Conservation (phyloP, 2,888 invertebrate species). For the Callimorpha dominula region DNA sequence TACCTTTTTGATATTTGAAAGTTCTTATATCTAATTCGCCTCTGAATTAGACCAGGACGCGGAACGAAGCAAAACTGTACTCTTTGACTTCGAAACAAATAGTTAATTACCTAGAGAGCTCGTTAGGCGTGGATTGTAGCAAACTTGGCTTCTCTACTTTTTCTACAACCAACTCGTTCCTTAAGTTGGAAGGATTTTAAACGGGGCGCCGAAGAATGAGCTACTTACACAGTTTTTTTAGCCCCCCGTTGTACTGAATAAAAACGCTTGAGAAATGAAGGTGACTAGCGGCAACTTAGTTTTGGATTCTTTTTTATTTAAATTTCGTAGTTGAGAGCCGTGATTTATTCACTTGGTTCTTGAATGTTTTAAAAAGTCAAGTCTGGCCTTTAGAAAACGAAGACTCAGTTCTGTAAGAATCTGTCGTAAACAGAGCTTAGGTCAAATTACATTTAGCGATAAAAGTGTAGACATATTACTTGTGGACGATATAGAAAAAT, state of each 20-base stretch:
- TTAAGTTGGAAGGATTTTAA: conserved; percentile 49
- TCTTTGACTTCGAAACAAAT: conserved; percentile 83
- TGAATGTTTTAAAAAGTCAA: background rate
- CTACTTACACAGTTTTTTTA: conserved; percentile 46
- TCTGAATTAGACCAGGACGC: conserved; percentile 37
- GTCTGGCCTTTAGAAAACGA: background rate
- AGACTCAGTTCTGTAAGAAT: background rate
- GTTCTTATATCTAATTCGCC: conserved; percentile 20
- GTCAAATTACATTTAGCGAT: background rate
- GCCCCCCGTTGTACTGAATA: conserved; percentile 34
- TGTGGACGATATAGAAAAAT: background rate
- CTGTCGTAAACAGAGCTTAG: background rate
- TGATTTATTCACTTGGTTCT: conserved; percentile 14
- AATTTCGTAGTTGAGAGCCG: conserved; percentile 5
- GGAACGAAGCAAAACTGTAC: conserved; percentile 65
- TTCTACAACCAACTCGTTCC: conserved; percentile 48
- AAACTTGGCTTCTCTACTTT: conserved; percentile 58
- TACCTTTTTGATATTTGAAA: no score
- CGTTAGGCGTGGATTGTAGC: conserved; percentile 79
- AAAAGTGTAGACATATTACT: background rate
- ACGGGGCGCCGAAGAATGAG: conserved; percentile 45
- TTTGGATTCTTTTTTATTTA: conserved; percentile 23
- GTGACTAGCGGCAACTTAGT: conserved; percentile 32
- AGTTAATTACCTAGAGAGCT: conserved; percentile 83
- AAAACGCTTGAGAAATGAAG: conserved; percentile 39